Evolutionary conservation across 2,113 vertebrate species (phyloP).

Genomic region (Garra rufa): DNA sequence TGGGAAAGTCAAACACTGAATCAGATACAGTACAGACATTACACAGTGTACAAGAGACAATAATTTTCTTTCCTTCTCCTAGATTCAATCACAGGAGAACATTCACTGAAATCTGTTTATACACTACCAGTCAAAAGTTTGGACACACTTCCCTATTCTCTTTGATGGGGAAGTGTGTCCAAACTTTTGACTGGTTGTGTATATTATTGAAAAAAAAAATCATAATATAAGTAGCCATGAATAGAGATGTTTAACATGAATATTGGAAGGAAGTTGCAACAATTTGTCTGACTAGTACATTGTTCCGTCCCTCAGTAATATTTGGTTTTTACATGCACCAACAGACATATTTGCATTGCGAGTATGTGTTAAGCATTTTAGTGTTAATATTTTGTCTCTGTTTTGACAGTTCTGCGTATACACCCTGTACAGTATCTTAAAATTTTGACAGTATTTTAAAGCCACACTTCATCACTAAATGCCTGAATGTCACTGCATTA

Average conservation of each 20-base stretch:
- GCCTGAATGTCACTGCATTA: neutral
- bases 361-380: neutral
- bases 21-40: neutral
- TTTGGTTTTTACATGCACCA: neutral
- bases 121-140: too few relatives aligned
- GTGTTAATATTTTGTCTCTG: neutral
- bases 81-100: neutral
- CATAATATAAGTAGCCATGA: neutral
- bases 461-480: neutral
- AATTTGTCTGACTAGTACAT: neutral
- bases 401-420: neutral
- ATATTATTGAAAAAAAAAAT: neutral
- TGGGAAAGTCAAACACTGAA: neutral
- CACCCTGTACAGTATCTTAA: too few relatives aligned
- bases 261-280: neutral
- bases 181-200: too few relatives aligned
- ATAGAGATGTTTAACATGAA: neutral
- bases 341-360: slow-evolving; percentile 6
- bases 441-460: neutral
- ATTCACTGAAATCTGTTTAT: neutral
- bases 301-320: slow-evolving; percentile 1
- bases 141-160: too few relatives aligned
- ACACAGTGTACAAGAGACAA: neutral
- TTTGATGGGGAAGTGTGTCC: too few relatives aligned
- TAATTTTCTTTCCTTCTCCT: neutral